A percentile compares a stretch with the other conserved stretches of the same genome.
These are phyloP conservation scores for Melipona beecheii DNA, from an alignment of 2,888 invertebrate genomes.

Conservation along the genomic window DNA sequence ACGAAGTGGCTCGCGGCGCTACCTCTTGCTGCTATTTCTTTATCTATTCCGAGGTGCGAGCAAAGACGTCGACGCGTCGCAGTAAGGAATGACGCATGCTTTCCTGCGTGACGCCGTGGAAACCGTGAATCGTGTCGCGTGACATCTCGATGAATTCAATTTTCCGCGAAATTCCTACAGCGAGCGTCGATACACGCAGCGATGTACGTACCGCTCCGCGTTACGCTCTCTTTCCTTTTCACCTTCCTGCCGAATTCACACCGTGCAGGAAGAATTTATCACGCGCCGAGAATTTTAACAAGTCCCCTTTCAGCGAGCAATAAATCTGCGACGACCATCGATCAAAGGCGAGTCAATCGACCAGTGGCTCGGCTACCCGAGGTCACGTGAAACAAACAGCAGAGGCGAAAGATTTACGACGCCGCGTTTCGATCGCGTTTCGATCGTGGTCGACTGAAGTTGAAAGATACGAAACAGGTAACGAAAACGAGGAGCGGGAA, in stretches of 20 bases:
- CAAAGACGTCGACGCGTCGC: background rate
- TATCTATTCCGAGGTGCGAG: background rate
- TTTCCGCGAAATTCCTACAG: background rate
- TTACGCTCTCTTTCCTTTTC: background rate
- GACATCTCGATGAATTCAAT: constrained; percentile 25
- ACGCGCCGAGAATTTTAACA: constrained; percentile 54
- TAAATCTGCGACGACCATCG: constrained; percentile 63
- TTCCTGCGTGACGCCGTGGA: background rate
- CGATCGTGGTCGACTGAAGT: constrained; percentile 24
- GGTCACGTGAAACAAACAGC: constrained; percentile 40
- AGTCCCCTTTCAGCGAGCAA: constrained; percentile 40
- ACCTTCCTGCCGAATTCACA: constrained; percentile 1
- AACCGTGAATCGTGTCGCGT: background rate
- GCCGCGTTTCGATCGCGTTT: constrained; percentile 29
- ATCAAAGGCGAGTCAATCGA: constrained; percentile 61
- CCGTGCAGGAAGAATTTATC: constrained; percentile 42
- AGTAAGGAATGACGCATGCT: background rate
- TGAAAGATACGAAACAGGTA: background rate
- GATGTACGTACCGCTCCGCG: background rate
- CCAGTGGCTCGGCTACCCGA: constrained; percentile 32
- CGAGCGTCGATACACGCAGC: background rate
- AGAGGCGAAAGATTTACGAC: constrained; percentile 49
- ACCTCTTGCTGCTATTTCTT: background rate
- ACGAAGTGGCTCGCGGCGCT: background rate
- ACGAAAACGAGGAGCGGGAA: background rate